phyloP scores from a whole-genome alignment of 2,797 vertebrate species.

The Poecilia velifera region DNA sequence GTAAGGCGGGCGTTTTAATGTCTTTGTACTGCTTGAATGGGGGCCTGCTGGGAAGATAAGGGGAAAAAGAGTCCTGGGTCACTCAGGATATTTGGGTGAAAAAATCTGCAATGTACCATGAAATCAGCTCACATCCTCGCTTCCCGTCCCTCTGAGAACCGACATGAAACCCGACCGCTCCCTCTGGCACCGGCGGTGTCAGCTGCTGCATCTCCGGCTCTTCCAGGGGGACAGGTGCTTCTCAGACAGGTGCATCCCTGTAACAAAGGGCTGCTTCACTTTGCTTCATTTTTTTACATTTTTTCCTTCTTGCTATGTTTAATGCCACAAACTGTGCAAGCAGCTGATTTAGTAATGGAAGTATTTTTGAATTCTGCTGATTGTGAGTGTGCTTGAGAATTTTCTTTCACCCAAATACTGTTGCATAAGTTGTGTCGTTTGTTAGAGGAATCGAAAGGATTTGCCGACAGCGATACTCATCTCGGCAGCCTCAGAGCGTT shows the following conservation, averaged over 20 bases:
- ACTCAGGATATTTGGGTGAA: constrained; percentile 45
- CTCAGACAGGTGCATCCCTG: constrained; percentile 63
- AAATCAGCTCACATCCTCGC: constrained; percentile 68
- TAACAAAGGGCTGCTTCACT: constrained; percentile 49
- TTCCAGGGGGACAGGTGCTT: constrained; percentile 66
- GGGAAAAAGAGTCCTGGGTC: constrained; percentile 2
- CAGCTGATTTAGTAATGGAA: constrained; percentile 1
- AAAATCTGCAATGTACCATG: constrained; percentile 55
- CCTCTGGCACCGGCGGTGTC: constrained; percentile 52
- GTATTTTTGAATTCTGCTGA: neutral
- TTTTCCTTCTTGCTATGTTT: neutral
- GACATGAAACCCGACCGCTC: constrained; percentile 56
- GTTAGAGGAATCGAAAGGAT: neutral
- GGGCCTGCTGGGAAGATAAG: constrained; percentile 1
- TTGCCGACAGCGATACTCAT: neutral
- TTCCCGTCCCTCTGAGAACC: constrained; percentile 45
- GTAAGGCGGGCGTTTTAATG: neutral
- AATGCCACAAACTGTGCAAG: neutral
- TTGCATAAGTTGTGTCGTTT: neutral
- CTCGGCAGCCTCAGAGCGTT: neutral
- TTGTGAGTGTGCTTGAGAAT: neutral
- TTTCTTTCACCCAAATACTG: neutral
- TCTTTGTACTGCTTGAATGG: neutral
- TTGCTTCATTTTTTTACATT: neutral
- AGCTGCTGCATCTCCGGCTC: constrained; percentile 60